Evolutionary conservation across 2,888 invertebrate species (phyloP).

Genomic region (Caprella mutica): DNA sequence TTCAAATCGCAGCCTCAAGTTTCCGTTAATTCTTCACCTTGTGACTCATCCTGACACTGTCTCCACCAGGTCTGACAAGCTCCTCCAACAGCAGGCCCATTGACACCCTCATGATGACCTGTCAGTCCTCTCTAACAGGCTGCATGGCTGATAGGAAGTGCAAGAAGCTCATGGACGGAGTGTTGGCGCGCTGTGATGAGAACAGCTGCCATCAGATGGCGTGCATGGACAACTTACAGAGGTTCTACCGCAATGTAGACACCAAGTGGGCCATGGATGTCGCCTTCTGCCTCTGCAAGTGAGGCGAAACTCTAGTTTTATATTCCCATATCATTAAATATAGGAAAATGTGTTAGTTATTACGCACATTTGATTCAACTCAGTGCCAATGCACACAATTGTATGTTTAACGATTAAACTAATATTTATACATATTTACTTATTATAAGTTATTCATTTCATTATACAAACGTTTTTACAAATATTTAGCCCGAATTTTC

Average conservation of each 20-base stretch:
- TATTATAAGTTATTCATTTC: conserved; percentile 1
- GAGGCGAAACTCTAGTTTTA: no score
- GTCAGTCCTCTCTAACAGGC: conserved; percentile 28
- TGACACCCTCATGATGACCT: conserved; percentile 20
- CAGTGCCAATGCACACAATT: no score
- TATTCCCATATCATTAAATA: no score
- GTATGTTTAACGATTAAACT: no score
- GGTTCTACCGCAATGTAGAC: conserved; percentile 68
- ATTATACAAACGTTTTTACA: neutral
- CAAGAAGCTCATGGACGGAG: conserved; percentile 64
- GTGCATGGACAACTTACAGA: conserved; percentile 74
- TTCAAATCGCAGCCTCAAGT: no score
- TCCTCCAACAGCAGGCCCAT: neutral
- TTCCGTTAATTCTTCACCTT: no score
- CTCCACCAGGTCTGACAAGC: conserved; percentile 8
- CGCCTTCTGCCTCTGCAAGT: conserved; percentile 89
- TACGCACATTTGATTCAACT: no score
- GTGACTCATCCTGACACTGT: no score
- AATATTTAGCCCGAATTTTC: neutral
- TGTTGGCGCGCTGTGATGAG: conserved; percentile 67
- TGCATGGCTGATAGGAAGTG: conserved; percentile 47
- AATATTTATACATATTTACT: conserved; percentile 2
- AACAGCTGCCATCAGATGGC: conserved; percentile 62
- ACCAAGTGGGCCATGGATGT: conserved; percentile 76
- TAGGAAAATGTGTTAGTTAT: no score